A percentile compares a stretch with the other conserved stretches of the same genome.
Conservation (phyloP, 2,797 vertebrate species). For the Hoplostethus mediterraneus region DNA sequence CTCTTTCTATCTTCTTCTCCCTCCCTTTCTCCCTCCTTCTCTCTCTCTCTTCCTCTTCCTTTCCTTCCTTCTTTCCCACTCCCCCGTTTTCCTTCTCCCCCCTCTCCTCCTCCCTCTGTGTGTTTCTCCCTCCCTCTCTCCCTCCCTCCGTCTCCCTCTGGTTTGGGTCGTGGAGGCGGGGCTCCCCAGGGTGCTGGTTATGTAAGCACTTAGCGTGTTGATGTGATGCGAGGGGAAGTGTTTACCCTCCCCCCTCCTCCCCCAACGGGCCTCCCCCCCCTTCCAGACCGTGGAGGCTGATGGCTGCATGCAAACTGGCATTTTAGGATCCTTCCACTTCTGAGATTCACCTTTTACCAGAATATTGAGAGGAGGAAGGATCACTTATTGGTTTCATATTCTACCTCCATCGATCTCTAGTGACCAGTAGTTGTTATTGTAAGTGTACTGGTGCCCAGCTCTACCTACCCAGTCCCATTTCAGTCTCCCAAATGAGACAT, state of each 20-base stretch:
- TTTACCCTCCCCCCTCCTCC: constrained; percentile 4
- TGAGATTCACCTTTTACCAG: not conserved
- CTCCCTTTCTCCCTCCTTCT: not conserved
- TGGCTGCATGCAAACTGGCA: constrained; percentile 36
- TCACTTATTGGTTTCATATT: too few species aligned
- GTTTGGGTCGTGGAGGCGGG: constrained; percentile 32
- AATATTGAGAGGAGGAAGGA: not conserved
- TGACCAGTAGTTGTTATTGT: too few species aligned
- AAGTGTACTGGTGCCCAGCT: not conserved
- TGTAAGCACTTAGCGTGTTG: constrained; percentile 57
- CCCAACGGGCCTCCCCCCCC: not conserved
- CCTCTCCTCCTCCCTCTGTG: too few species aligned
- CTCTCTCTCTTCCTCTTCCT: too few species aligned
- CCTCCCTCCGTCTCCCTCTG: not conserved
- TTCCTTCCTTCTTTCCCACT: not conserved
- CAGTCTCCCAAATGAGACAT: constrained; percentile 40
- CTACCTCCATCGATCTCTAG: not conserved
- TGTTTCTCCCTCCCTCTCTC: not conserved
- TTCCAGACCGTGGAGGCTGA: not conserved
- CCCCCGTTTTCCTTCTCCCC: not conserved
- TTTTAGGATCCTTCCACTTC: constrained; percentile 1
- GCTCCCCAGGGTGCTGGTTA: constrained; percentile 52
- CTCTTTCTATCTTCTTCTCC: not conserved
- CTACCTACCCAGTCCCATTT: constrained; percentile 2
- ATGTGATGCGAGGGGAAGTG: constrained; percentile 58